Conservation (phyloP, 1,140 invertebrate species). For the Drosophila ohnishii region DNA sequence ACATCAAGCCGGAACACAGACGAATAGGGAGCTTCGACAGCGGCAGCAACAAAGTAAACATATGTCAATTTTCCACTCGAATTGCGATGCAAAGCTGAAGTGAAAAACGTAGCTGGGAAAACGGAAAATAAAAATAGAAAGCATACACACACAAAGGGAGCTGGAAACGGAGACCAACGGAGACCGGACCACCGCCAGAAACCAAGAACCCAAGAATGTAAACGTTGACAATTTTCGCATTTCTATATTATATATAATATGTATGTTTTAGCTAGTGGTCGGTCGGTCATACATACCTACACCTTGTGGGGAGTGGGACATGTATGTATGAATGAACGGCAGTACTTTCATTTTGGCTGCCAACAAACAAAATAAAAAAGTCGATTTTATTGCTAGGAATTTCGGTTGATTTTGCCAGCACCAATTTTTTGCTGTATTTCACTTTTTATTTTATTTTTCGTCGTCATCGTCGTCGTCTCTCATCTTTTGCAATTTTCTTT, state of each 20-base stretch:
- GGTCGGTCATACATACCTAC: slow-evolving; percentile 7
- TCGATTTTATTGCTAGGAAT: slow-evolving; percentile 68
- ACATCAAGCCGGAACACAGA: slow-evolving; percentile 29
- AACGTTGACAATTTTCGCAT: slow-evolving; percentile 66
- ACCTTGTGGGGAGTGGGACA: slow-evolving; percentile 14
- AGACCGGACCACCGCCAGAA: slow-evolving; percentile 27
- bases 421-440: slow-evolving; percentile 7
- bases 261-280: slow-evolving; percentile 21
- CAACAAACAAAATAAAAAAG: slow-evolving; percentile 65
- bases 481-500: slow-evolving; percentile 54
- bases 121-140: slow-evolving; percentile 55
- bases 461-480: neutral
- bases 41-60: slow-evolving; percentile 73
- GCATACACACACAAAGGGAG: slow-evolving; percentile 36
- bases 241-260: slow-evolving; percentile 50
- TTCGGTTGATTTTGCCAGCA: slow-evolving; percentile 35
- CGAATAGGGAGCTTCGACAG: slow-evolving; percentile 31
- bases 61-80: slow-evolving; percentile 81
- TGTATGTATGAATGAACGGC: slow-evolving; percentile 42
- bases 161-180: slow-evolving; percentile 20
- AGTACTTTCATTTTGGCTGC: slow-evolving; percentile 72
- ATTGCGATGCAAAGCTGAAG: slow-evolving; percentile 77
- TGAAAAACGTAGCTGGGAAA: slow-evolving; percentile 72
- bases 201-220: slow-evolving; percentile 63
- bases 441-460: slow-evolving; percentile 19